Percentiles rank a stretch among this genome's conserved stretches.
Evolutionary conservation across 1,140 invertebrate species (phyloP).

Genomic region (Zophobas atratus): DNA sequence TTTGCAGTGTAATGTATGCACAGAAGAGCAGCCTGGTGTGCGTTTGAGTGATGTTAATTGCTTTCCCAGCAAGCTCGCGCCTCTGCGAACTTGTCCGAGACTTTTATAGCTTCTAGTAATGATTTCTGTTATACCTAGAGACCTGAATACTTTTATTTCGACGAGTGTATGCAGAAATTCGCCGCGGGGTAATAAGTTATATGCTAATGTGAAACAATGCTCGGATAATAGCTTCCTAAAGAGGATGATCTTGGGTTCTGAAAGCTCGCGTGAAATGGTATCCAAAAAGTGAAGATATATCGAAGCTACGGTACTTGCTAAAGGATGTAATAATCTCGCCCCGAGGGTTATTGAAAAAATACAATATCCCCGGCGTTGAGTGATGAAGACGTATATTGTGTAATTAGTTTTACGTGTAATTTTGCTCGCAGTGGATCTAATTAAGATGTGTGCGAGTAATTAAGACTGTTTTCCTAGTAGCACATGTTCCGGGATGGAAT

Average conservation of each 20-base stretch:
- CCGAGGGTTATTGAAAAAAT: conserved; percentile 18
- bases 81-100: conserved; percentile 49
- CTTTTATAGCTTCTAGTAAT: conserved; percentile 49
- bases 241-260: not conserved
- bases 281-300: too few relatives aligned
- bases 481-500: conserved; percentile 41
- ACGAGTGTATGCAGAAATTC: conserved; percentile 24
- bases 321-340: conserved; percentile 35
- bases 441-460: conserved; percentile 44
- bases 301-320: conserved; percentile 36
- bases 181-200: conserved; percentile 31
- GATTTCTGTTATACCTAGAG: conserved; percentile 41
- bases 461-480: conserved; percentile 46
- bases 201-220: conserved; percentile 28
- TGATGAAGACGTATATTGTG: conserved; percentile 41
- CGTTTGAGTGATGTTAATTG: conserved; percentile 61
- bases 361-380: conserved; percentile 19
- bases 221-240: conserved; percentile 30
- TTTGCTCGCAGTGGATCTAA: conserved; percentile 26
- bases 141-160: conserved; percentile 38
- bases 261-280: too few relatives aligned
- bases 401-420: conserved; percentile 37
- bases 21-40: conserved; percentile 55
- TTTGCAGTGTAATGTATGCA: conserved; percentile 54
- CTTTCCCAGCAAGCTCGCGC: conserved; percentile 57